Base-by-base conservation (phyloP, 2,888 invertebrate genomes). In the Leptopilina drosophilae region DNA sequence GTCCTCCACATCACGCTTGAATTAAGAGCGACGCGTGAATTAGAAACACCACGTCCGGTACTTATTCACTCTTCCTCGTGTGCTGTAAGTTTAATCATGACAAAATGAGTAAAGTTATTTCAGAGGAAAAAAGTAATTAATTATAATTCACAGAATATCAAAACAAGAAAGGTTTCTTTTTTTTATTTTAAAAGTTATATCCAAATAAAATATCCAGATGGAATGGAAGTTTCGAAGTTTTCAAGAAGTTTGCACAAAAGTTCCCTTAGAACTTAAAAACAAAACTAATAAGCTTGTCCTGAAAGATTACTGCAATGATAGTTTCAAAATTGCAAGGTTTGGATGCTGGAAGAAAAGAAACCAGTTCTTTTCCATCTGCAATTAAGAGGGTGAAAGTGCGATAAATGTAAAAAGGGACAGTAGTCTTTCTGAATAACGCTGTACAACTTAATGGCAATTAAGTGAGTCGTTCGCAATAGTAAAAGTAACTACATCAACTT, bases 21-120 rank as follows among this genome's bases (percentile, higher is more conserved):
- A 73, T 73, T 73, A 73, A 40, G 73, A 73, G 73, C 33, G 73
- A 73, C 73, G 73, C 56, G 73, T 56, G 73, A 56, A 73, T 73
- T 56, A 26, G 73, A 26, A 53, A 73, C 56, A 33, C 56, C 40
- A n/a, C 56, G 73, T 56, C 73, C 73, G 73, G 73, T 33, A 33
- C 73, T 73, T 9, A 73, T 73, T 73, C 73, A 73, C 53, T 73
- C 73, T 73, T 33, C 53, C 33, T 56, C 33, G 33, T 56, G n/a
- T 73, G 33, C 1, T 20, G 73, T 42, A 42, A 42, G 53, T 73
- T 56, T 9, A 73, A 56, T 73, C 56, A 8, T 26, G 8, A 56
- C 33, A 53, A 14, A 73, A 73, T 53, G 8, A 12, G 33, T 49
- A 26, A 53, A 49, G 26, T 33, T 26, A 33, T 14, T 73, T 69